Base-by-base conservation (phyloP, 92 coral and sea anemone genomes). In the Pocillopora meandrina region DNA sequence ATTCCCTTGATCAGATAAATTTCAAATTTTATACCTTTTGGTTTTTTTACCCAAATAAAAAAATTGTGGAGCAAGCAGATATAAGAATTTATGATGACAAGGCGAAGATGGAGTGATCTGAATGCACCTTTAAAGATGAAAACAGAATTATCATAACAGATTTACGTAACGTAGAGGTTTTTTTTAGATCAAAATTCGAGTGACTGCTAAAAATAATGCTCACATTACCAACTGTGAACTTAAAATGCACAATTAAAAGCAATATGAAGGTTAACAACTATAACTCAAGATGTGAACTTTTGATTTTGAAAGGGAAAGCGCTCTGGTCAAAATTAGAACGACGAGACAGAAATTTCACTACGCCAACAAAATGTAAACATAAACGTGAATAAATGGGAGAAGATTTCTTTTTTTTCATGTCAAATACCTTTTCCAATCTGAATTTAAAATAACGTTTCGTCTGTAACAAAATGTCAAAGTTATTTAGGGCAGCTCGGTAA, bases 1-100 rank as follows among this genome's bases (percentile, higher is more conserved):
- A 81, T 81, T 81, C 85, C 85, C 85, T 70, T 57, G 71, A 60
- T 42, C 34, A 71, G 67, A 67, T 12, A 35, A 58, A 35, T 34
- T 36, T 70, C 33, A 42, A 42, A 7, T 42, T 42, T 42, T 42
- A 42, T 42, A 35, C 15, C 33, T 36, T 70, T 34, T 9, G 20
- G 20, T 36, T 70, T 17, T 67, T 21, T 64, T n/a, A n/a, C 10
- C 1, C 9, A 66, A 31, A 67, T 23, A 26, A 0, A 10, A 20
- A 31, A 65, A 35, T 67, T 67, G 16, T 26, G 35, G 19, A n/a
- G 73, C 16, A 14, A 42, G 10, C 17, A 68, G 35, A 17, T 5
- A 70, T 49, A 70, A 34, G 17, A 47, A n/a, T 69, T 35, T 15
- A 34, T 68, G 56, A 36, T 7, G 12, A 36, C 47, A 1, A 31